phyloP scores from a whole-genome alignment of 2,113 vertebrate species.

The Mormyrus iriodes region DNA sequence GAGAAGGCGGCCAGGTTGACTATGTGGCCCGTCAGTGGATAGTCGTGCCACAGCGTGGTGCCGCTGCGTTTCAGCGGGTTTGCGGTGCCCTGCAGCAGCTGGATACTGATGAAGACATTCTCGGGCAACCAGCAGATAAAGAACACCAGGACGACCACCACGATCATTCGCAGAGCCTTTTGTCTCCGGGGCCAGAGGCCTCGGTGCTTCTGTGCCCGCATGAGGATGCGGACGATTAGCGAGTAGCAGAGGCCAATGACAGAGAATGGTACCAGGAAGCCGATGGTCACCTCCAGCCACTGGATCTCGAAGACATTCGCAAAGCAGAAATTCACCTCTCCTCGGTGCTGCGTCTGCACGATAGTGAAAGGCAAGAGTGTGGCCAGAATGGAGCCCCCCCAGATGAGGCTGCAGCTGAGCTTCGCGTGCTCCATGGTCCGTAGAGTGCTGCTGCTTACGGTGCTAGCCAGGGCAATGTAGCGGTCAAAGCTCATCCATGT shows the following conservation, averaged over 20 bases:
- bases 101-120: constrained; percentile 75
- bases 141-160: constrained; percentile 78
- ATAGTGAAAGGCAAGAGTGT: constrained; percentile 75
- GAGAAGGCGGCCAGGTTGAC: constrained; percentile 86
- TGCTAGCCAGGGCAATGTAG: constrained; percentile 70
- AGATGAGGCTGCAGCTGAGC: constrained; percentile 79
- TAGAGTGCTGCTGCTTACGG: constrained; percentile 61
- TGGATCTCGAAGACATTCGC: constrained; percentile 79
- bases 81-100: constrained; percentile 65
- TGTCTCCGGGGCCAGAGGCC: constrained; percentile 59
- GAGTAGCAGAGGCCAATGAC: constrained; percentile 82
- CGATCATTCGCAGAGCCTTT: constrained; percentile 81
- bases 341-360: constrained; percentile 68
- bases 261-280: constrained; percentile 79
- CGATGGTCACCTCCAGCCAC: constrained; percentile 84
- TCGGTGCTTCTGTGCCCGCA: constrained; percentile 56
- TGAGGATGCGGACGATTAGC: constrained; percentile 67
- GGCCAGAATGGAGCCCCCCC: constrained; percentile 69
- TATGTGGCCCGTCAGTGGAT: constrained; percentile 74
- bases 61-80: constrained; percentile 48
- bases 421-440: constrained; percentile 64
- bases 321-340: constrained; percentile 78
- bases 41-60: constrained; percentile 70
- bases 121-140: constrained; percentile 90
- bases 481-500: constrained; percentile 94